These are phyloP conservation scores for Tenrec ecaudatus DNA, from an alignment of 2,113 vertebrate species.

Conservation along the genomic window DNA sequence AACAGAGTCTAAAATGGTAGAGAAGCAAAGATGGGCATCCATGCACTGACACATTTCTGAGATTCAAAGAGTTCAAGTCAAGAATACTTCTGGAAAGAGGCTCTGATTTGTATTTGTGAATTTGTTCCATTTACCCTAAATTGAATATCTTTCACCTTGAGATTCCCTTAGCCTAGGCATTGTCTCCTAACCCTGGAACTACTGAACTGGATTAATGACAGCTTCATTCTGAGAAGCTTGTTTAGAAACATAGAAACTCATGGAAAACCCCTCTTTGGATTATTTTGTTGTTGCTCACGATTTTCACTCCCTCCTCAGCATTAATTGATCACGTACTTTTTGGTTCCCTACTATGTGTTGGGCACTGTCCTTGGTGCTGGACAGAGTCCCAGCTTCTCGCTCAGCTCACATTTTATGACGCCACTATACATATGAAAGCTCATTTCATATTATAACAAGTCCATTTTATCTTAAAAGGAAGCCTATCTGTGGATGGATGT, in stretches of 20 bases:
- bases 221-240: not conserved
- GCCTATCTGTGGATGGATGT: not conserved
- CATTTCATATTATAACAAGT: not conserved
- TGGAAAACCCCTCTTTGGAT: not conserved
- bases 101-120: not conserved
- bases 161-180: not conserved
- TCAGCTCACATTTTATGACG: not conserved
- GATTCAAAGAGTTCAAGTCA: not conserved
- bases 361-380: not conserved
- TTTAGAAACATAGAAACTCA: slow-evolving; percentile 1
- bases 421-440: not conserved
- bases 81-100: slow-evolving; percentile 13
- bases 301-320: not conserved
- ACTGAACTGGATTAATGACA: not conserved
- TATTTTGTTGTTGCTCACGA: not conserved
- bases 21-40: not conserved
- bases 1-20: not conserved
- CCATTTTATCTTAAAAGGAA: not conserved
- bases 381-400: not conserved
- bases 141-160: not conserved
- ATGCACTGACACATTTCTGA: not conserved
- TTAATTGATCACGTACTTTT: not conserved
- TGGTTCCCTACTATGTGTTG: not conserved
- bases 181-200: not conserved
- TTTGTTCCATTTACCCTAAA: slow-evolving; percentile 8